Conservation (phyloP, 2,888 invertebrate genomes). For the Elegia similella region DNA sequence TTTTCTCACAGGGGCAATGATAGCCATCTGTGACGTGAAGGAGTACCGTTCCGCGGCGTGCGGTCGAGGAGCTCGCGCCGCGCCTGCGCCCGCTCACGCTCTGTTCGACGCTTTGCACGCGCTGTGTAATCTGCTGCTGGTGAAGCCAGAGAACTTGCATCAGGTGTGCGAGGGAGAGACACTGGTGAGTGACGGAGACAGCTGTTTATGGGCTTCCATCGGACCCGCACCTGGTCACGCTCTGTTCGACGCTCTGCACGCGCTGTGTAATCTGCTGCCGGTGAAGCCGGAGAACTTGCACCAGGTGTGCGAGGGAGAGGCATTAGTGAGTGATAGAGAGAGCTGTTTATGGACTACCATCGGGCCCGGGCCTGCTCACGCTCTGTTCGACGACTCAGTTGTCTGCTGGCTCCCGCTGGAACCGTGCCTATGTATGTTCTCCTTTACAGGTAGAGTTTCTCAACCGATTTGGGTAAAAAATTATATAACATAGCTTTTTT, state of each 20-base stretch:
- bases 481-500: too few relatives aligned
- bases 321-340: constrained; percentile 85
- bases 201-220: constrained; percentile 65
- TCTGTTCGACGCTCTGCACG: constrained; percentile 97
- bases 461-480: too few relatives aligned
- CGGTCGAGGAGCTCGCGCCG: constrained; percentile 62
- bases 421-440: too few relatives aligned
- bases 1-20: constrained; percentile 90
- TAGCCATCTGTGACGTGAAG: constrained; percentile 98
- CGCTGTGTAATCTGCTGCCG: constrained; percentile 96
- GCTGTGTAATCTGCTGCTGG: constrained; percentile 95
- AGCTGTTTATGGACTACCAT: constrained; percentile 65
- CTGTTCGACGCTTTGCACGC: constrained; percentile 98
- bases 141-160: constrained; percentile 97
- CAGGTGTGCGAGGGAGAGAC: constrained; percentile 97
- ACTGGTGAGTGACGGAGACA: constrained; percentile 83
- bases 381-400: constrained; percentile 98
- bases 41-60: constrained; percentile 96
- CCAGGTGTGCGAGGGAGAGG: constrained; percentile 97
- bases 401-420: too few relatives aligned
- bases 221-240: constrained; percentile 90
- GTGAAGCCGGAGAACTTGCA: constrained; percentile 98
- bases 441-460: too few relatives aligned
- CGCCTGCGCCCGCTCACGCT: constrained; percentile 89
- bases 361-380: constrained; percentile 89